Evolutionary conservation across 2,888 invertebrate genomes (phyloP), one percentile per base, ranked within the genome.

Genomic region (Eristalinus sepulchralis): DNA sequence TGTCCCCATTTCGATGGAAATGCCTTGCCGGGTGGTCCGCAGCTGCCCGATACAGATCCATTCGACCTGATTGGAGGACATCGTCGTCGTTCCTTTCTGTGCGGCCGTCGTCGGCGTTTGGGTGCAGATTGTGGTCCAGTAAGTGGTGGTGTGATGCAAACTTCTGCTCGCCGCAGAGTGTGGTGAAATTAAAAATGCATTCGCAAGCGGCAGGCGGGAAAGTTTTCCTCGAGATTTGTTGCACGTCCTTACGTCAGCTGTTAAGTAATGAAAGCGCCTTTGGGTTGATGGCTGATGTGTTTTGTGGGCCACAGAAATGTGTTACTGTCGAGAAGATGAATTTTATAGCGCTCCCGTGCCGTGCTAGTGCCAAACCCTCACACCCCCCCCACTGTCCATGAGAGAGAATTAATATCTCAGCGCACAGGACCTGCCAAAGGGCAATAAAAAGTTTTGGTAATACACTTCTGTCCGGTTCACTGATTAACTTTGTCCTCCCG

Each of bases 31-130:
- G 17, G 10, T 17, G 20, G 6, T 53, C 9, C 13, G 20, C 20
- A 64, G 72, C 72, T 72, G 59, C 60, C 64, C 64, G 60, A 80
- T 73, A 72, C 13, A 60, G 60, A 73, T 73, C 59, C 13, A 67
- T 66, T 60, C 24, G 36, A 62, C 63, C 68, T 73, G 66, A 80
- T 80, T 80, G 73, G 55, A 73, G 80, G 68, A 57, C 72, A 20
- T 17, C 33, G 24, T 20, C 17, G 22, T 55, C 57, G 27, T 27
- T 27, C 27, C 27, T 27, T 27, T 27, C 27, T n/a, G 55, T 66
- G 31, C 9, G 9, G 13, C 13, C 17, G 10, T 27, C 13, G 31
- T 13, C 24, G 62, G 34, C 57, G 31, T 76, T 75, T 17, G 64
- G 60, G 6, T 67, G 31, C 10, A 24, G 57, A 59, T 67, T 76